Conservation (phyloP, 1,140 invertebrate genomes). For the Bombus superbus region DNA sequence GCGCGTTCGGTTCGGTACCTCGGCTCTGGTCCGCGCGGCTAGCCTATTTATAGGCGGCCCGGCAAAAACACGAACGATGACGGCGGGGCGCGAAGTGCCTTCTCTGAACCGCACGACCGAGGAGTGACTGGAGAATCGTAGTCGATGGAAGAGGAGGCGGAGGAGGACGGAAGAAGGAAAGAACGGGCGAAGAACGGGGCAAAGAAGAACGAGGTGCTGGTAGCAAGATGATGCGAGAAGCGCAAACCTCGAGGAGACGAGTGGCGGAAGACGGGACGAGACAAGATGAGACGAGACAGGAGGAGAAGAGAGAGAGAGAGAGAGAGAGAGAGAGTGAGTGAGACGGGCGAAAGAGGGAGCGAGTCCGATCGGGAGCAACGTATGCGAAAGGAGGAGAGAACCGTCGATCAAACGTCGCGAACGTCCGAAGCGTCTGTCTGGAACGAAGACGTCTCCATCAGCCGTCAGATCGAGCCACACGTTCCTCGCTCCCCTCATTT, state of each 20-base stretch:
- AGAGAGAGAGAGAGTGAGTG: neutral
- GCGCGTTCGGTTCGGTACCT: constrained; percentile 59
- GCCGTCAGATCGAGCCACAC: constrained; percentile 69
- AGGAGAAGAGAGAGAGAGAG: neutral
- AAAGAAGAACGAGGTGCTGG: constrained; percentile 12
- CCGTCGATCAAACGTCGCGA: constrained; percentile 79
- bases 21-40: constrained; percentile 26
- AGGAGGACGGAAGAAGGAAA: neutral
- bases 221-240: constrained; percentile 36
- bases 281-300: constrained; percentile 11
- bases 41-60: constrained; percentile 76
- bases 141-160: neutral
- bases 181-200: neutral
- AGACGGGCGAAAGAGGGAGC: constrained; percentile 34
- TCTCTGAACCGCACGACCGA: constrained; percentile 45
- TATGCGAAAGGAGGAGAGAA: constrained; percentile 65
- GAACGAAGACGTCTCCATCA: constrained; percentile 79
- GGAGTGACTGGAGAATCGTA: constrained; percentile 51
- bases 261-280: constrained; percentile 39
- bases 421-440: constrained; percentile 75
- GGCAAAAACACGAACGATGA: constrained; percentile 76
- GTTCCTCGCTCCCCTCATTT: constrained; percentile 66
- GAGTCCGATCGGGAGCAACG: constrained; percentile 57
- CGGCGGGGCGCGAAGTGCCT: constrained; percentile 68
- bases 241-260: neutral